Conservation (phyloP, 1,140 invertebrate genomes). For the Hypsibius dujardini region DNA sequence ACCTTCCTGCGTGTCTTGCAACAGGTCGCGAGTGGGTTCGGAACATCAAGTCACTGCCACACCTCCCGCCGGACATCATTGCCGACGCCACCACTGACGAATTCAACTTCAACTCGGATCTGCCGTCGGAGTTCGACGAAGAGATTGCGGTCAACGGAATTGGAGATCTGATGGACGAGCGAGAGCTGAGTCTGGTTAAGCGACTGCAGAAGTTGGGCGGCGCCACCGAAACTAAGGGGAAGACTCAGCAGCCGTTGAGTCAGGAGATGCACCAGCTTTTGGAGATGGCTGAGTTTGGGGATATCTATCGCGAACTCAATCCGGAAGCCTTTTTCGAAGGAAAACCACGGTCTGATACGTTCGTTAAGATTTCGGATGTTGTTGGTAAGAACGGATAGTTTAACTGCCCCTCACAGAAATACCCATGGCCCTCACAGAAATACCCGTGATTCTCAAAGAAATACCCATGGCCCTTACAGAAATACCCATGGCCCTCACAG, state of each 20-base stretch:
- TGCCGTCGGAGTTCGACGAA: not conserved
- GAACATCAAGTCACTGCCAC: not conserved
- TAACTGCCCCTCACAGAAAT: too few relatives aligned
- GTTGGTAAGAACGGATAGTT: not conserved
- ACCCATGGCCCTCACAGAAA: too few relatives aligned
- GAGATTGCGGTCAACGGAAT: not conserved
- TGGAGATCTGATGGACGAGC: not conserved
- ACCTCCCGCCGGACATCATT: not conserved
- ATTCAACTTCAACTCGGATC: not conserved
- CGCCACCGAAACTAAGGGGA: not conserved
- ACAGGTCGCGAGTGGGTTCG: not conserved
- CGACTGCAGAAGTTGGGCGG: not conserved
- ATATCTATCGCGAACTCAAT: not conserved
- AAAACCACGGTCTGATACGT: conserved; percentile 22
- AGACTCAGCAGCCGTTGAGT: not conserved
- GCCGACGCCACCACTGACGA: not conserved
- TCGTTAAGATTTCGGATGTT: not conserved
- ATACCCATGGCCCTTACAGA: too few relatives aligned
- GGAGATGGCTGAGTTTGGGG: conserved; percentile 2
- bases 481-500: too few relatives aligned
- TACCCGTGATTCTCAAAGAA: too few relatives aligned
- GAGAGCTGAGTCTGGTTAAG: not conserved
- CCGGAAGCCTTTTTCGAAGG: not conserved
- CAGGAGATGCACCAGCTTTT: not conserved
- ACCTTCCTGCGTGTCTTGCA: not conserved